These are phyloP conservation scores for Megastigmus dorsalis DNA, from an alignment of 2,888 invertebrate genomes.

Conservation along the genomic window DNA sequence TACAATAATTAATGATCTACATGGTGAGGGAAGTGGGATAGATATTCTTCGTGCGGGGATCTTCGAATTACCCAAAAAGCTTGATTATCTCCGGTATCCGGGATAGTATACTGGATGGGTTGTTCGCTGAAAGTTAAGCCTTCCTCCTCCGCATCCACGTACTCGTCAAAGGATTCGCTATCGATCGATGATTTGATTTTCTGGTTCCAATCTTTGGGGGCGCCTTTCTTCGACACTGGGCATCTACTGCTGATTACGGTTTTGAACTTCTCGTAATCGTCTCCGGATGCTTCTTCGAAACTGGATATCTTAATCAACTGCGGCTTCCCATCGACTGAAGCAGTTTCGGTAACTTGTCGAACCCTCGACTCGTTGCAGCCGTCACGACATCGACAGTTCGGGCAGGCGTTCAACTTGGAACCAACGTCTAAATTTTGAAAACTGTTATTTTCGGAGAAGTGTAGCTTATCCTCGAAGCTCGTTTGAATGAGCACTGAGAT, in stretches of 20 bases:
- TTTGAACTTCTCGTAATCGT: conserved; percentile 63
- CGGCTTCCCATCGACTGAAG: conserved; percentile 17
- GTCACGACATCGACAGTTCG: conserved; percentile 49
- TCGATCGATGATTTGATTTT: conserved; percentile 57
- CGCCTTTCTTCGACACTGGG: not conserved
- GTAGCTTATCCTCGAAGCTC: conserved; percentile 63
- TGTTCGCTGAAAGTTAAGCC: conserved; percentile 41
- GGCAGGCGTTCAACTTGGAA: conserved; percentile 57
- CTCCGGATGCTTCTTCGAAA: conserved; percentile 62
- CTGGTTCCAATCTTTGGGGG: not conserved
- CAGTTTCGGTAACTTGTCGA: not conserved
- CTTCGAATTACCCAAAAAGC: conserved; percentile 71
- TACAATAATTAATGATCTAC: conserved; percentile 34
- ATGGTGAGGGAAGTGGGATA: not conserved
- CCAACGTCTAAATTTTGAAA: conserved; percentile 45
- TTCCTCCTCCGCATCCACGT: conserved; percentile 62
- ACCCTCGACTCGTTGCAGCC: not conserved
- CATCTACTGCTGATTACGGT: conserved; percentile 42
- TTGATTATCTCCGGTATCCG: conserved; percentile 65
- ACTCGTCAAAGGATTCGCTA: conserved; percentile 64
- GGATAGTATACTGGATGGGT: conserved; percentile 67
- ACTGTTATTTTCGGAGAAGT: conserved; percentile 41
- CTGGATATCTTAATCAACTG: conserved; percentile 61
- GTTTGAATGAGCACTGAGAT: conserved; percentile 71
- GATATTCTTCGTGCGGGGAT: conserved; percentile 18